Percentiles rank a stretch among this genome's conserved stretches.
phyloP scores from a whole-genome alignment of 2,797 vertebrate genomes.

The Microctenopoma steveboyesi region DNA sequence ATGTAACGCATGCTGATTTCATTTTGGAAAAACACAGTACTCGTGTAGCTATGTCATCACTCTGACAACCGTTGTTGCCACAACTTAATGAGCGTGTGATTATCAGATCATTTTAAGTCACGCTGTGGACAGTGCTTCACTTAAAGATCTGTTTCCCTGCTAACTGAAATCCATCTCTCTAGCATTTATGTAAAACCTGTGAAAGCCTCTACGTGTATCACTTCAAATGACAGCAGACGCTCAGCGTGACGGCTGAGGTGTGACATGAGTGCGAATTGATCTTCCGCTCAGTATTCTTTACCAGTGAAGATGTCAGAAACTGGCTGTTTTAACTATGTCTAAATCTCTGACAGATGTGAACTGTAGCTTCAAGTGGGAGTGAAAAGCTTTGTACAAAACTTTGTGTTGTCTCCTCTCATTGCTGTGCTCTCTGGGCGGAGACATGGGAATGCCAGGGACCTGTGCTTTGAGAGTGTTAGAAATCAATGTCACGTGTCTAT shows the following conservation, averaged over 20 bases:
- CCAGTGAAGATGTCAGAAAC: conserved; percentile 54
- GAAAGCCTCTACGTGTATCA: conserved; percentile 41
- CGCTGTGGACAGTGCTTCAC: background rate
- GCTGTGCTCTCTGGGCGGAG: conserved; percentile 18
- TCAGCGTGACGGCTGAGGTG: conserved; percentile 55
- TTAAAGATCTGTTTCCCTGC: background rate
- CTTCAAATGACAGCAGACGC: conserved; percentile 50
- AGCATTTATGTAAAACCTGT: conserved; percentile 38
- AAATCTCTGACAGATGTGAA: conserved; percentile 63
- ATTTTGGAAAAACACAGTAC: no score
- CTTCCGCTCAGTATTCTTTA: conserved; percentile 47
- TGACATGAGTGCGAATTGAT: conserved; percentile 67
- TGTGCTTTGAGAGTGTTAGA: conserved; percentile 21
- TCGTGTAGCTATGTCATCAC: background rate
- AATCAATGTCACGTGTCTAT: conserved; percentile 5
- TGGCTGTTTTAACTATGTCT: conserved; percentile 53
- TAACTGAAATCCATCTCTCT: conserved; percentile 2
- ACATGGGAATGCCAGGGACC: conserved; percentile 20
- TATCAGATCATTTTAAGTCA: conserved; percentile 28
- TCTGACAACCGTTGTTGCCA: conserved; percentile 13
- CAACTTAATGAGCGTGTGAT: background rate
- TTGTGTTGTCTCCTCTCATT: conserved; percentile 25
- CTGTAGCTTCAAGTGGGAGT: conserved; percentile 40
- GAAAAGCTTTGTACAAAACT: conserved; percentile 53
- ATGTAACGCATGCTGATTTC: no score